Evolutionary conservation across 2,888 invertebrate species (phyloP).

Genomic region (Acanthosoma haemorrhoidale): DNA sequence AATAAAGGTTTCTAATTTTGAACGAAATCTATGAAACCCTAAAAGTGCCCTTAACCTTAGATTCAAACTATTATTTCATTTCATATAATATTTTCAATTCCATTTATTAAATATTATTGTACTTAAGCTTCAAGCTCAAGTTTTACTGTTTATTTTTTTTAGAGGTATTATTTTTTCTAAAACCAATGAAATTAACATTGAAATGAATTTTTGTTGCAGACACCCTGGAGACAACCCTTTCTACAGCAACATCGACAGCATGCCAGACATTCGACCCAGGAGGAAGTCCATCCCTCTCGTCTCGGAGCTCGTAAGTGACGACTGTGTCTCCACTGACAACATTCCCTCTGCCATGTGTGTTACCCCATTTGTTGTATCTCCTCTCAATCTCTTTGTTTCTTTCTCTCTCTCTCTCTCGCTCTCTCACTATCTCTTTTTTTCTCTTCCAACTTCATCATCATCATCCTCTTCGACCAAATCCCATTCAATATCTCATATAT

Average conservation of each 20-base stretch:
- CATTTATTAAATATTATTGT: neutral
- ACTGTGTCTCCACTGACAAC: neutral
- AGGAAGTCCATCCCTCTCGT: conserved; percentile 97
- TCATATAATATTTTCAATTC: neutral
- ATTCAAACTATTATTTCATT: too few relatives aligned
- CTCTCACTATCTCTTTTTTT: neutral
- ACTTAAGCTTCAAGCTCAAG: neutral
- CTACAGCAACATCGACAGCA: conserved; percentile 99
- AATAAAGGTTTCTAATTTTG: too few relatives aligned
- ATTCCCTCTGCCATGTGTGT: conserved; percentile 7
- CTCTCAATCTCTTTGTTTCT: neutral
- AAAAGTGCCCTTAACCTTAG: too few relatives aligned
- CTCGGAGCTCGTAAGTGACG: conserved; percentile 90
- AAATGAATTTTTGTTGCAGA: conserved; percentile 51
- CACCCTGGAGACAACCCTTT: conserved; percentile 95
- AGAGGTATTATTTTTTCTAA: neutral
- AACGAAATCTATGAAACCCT: too few relatives aligned
- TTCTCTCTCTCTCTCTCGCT: neutral
- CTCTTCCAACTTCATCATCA: neutral
- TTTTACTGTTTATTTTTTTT: neutral
- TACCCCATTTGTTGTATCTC: conserved; percentile 10
- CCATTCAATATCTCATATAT: neutral
- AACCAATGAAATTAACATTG: neutral
- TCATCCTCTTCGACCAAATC: neutral
- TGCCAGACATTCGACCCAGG: conserved; percentile 96